Percentiles rank a stretch among this genome's conserved stretches.
These are phyloP conservation scores for Panagrolaimus sp. DNA, from an alignment of 1,140 invertebrate genomes.

Conservation along the genomic window DNA sequence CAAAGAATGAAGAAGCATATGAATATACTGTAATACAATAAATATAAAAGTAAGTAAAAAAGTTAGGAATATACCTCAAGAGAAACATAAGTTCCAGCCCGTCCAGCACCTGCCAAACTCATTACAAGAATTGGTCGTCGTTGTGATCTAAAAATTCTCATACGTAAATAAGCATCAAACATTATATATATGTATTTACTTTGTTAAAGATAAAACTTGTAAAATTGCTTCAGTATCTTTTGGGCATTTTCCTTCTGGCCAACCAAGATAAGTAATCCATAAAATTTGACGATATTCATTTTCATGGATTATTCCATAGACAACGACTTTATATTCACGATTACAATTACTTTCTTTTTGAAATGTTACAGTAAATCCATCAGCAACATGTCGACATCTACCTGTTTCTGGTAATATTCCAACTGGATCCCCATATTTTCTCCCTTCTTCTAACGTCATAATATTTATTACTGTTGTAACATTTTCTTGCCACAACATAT, in stretches of 20 bases:
- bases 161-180: no score
- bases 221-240: background rate
- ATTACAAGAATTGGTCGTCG: background rate
- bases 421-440: background rate
- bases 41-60: no score
- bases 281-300: conserved; percentile 2
- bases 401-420: background rate
- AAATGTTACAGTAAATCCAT: background rate
- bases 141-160: background rate
- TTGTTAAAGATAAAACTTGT: background rate
- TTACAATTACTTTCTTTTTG: background rate
- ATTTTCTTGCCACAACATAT: conserved; percentile 2
- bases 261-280: background rate
- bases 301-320: background rate
- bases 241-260: background rate
- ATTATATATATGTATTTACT: no score
- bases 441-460: background rate
- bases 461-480: background rate
- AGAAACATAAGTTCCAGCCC: conserved; percentile 1
- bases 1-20: no score
- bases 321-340: background rate
- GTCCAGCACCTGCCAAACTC: background rate
- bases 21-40: no score
- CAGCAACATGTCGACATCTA: background rate
- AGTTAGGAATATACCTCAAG: background rate